Evolutionary conservation across 2,797 vertebrate genomes (phyloP).

Genomic region (Bufotes viridis): DNA sequence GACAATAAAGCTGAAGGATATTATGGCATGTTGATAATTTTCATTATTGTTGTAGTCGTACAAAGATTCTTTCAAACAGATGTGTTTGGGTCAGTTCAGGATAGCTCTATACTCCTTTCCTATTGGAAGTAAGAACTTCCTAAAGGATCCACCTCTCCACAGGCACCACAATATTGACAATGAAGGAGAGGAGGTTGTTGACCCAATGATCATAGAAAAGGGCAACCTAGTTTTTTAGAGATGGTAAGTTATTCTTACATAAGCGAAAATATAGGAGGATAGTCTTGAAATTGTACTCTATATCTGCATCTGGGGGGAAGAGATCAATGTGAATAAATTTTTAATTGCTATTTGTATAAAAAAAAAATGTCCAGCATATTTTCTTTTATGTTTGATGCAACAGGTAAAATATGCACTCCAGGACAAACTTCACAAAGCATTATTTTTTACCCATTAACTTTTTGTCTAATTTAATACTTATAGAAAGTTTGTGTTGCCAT

Average conservation of each 20-base stretch:
- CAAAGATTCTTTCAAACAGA: not conserved
- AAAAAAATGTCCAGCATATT: not conserved
- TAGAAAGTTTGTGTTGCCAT: slow-evolving; percentile 63
- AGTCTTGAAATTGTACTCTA: not conserved
- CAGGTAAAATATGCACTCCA: not conserved
- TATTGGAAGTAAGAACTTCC: not conserved
- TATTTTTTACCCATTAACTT: slow-evolving; percentile 6
- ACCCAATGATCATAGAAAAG: not conserved
- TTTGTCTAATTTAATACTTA: slow-evolving; percentile 67
- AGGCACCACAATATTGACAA: too few species aligned
- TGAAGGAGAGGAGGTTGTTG: too few species aligned
- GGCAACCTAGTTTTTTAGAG: not conserved
- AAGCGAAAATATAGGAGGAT: not conserved
- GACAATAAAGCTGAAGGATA: too few species aligned
- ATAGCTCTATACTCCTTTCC: not conserved
- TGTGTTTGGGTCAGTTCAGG: not conserved
- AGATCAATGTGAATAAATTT: not conserved
- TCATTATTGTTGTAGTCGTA: too few species aligned
- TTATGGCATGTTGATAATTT: too few species aligned
- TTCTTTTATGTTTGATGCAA: not conserved
- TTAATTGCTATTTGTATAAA: not conserved
- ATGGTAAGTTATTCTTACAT: not conserved
- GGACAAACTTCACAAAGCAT: not conserved
- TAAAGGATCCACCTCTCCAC: too few species aligned
- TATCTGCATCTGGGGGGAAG: not conserved